Evolutionary conservation across 2,797 vertebrate species (phyloP).

Genomic region (Microtus obscurus): DNA sequence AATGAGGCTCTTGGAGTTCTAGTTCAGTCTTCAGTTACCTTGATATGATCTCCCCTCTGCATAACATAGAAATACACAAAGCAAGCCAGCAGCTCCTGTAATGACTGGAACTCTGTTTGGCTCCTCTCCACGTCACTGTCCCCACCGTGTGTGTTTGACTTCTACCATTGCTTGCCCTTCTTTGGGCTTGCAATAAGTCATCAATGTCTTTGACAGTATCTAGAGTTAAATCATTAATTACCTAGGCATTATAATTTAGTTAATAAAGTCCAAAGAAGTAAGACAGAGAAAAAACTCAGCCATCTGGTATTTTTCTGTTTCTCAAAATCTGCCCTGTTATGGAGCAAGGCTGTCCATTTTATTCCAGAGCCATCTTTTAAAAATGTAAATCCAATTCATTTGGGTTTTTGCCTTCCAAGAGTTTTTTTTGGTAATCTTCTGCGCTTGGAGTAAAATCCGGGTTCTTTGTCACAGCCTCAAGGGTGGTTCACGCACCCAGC

Average conservation of each 20-base stretch:
- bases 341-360: conserved; percentile 25
- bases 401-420: background rate
- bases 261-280: background rate
- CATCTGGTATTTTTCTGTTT: background rate
- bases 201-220: background rate
- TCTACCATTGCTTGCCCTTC: background rate
- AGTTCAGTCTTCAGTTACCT: background rate
- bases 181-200: background rate
- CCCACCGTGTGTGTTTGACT: background rate
- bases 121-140: background rate
- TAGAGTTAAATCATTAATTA: background rate
- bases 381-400: background rate
- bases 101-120: background rate
- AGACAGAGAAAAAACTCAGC: background rate
- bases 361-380: background rate
- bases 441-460: conserved; percentile 45
- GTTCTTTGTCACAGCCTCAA: background rate
- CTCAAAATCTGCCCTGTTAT: conserved; percentile 26
- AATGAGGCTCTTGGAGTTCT: background rate
- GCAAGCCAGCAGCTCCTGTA: background rate
- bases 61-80: background rate
- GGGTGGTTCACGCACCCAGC: background rate
- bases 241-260: background rate
- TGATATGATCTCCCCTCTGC: background rate
- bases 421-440: conserved; percentile 23